These are phyloP conservation scores for Pseudococcus viburni DNA, from an alignment of 2,888 invertebrate genomes.

Conservation along the genomic window DNA sequence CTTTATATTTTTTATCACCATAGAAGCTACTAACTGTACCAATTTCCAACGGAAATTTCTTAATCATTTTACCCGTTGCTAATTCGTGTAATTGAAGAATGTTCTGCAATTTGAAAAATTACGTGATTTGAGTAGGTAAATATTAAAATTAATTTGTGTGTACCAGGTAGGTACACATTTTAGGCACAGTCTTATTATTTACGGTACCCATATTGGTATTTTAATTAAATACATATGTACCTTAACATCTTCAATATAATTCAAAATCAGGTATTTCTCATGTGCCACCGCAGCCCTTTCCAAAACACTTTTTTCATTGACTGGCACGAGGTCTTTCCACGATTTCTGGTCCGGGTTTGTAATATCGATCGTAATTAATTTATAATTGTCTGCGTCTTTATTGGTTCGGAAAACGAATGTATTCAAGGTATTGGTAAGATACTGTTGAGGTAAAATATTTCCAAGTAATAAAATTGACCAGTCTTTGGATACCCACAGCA, in stretches of 20 bases:
- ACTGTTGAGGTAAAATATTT: constrained; percentile 74
- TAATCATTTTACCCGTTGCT: constrained; percentile 79
- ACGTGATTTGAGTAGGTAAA: no score
- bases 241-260: constrained; percentile 95
- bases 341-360: constrained; percentile 80
- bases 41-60: constrained; percentile 85
- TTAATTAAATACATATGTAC: constrained; percentile 70
- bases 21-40: constrained; percentile 89
- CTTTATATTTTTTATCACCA: constrained; percentile 86
- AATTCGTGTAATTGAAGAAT: constrained; percentile 86
- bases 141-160: no score
- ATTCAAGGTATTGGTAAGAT: constrained; percentile 88
- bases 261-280: constrained; percentile 85
- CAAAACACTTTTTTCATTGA: constrained; percentile 88
- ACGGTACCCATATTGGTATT: no score
- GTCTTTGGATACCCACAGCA: no score
- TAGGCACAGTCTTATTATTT: no score
- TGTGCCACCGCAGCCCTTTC: constrained; percentile 91
- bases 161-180: no score
- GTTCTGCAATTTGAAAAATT: constrained; percentile 76
- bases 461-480: no score
- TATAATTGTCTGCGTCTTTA: constrained; percentile 92
- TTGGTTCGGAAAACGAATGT: constrained; percentile 73
- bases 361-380: constrained; percentile 87
- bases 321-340: constrained; percentile 87